A percentile compares a stretch with the other conserved stretches of the same genome.
Conservation (phyloP, 2,113 vertebrate species). For the Accipiter virgatus region DNA sequence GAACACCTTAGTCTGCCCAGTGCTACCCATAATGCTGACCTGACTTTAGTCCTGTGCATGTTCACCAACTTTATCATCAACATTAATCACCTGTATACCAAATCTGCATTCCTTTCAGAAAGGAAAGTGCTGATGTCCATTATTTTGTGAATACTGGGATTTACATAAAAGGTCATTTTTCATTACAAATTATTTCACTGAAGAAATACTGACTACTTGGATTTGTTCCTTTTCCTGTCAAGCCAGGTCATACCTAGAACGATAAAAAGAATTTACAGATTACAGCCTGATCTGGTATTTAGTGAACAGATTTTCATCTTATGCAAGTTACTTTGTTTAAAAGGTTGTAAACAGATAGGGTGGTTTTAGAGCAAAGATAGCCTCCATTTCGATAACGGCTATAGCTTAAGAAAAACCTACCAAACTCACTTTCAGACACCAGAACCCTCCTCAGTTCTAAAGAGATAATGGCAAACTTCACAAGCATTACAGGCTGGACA, state of each 20-base stretch:
- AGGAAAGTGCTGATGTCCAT: fast-evolving
- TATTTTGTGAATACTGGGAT: not conserved
- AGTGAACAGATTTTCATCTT: not conserved
- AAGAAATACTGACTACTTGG: not conserved
- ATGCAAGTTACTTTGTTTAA: not conserved
- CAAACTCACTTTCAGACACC: not conserved
- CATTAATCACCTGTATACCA: not conserved
- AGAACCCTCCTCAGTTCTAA: not conserved
- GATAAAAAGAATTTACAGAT: not conserved
- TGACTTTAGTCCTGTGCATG: fast-evolving
- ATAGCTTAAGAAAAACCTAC: not conserved
- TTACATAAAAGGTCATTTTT: not conserved
- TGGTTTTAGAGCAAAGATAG: not conserved
- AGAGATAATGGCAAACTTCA: not conserved
- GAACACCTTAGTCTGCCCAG: not conserved
- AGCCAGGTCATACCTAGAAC: not conserved
- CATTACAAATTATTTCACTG: not conserved
- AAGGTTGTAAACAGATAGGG: not conserved
- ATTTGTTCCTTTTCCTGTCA: not conserved
- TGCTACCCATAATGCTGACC: fast-evolving
- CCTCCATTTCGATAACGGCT: not conserved
- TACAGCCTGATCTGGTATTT: not conserved
- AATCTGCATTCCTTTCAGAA: not conserved
- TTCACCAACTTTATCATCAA: not conserved
- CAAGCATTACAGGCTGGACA: not conserved